Evolutionary conservation across 1,140 invertebrate species (phyloP).

Genomic region (Meloidogyne floridensis): DNA sequence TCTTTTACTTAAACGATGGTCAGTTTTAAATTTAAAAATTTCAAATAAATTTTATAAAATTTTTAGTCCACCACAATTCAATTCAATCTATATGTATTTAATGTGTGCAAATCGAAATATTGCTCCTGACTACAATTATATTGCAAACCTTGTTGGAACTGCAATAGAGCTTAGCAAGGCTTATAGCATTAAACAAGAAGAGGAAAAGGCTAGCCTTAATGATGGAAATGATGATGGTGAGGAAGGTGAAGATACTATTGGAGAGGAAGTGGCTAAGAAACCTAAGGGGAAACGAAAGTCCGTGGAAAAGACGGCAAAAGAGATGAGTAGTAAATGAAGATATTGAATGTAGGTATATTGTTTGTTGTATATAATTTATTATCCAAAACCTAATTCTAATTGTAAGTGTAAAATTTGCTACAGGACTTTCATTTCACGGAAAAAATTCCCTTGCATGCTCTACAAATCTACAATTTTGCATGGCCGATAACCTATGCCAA

Average conservation of each 20-base stretch:
- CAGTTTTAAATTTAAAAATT: not conserved
- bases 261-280: not conserved
- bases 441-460: too few species aligned
- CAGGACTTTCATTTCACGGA: too few species aligned
- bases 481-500: too few species aligned
- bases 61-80: constrained; percentile 42
- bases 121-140: constrained; percentile 38
- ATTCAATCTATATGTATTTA: constrained; percentile 38
- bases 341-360: not conserved
- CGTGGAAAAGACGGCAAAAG: not conserved
- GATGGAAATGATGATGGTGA: not conserved
- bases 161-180: constrained; percentile 25
- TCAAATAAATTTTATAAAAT: not conserved
- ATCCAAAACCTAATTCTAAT: too few species aligned
- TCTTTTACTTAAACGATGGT: constrained; percentile 26
- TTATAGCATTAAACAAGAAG: constrained; percentile 5
- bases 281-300: not conserved
- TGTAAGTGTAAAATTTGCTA: too few species aligned
- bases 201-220: constrained; percentile 1
- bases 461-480: too few species aligned
- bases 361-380: not conserved
- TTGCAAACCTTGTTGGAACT: constrained; percentile 25
- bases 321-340: not conserved
- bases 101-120: constrained; percentile 28
- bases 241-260: not conserved